Percentiles rank a stretch among this genome's conserved stretches.
Evolutionary conservation across 2,888 invertebrate species (phyloP).

Genomic region (Epicampocera succincta): DNA sequence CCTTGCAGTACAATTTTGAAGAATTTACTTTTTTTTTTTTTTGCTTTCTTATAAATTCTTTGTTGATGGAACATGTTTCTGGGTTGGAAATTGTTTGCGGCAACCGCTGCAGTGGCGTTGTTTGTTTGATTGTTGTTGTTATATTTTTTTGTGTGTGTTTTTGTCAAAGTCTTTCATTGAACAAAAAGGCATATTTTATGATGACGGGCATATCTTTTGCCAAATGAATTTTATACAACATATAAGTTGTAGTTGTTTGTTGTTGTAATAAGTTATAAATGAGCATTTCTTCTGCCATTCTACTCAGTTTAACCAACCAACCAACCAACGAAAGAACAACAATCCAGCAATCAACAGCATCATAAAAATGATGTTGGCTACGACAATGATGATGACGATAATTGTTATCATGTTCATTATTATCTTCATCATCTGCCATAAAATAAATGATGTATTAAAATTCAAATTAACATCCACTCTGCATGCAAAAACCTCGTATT

Average conservation of each 20-base stretch:
- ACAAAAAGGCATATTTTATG: slow-evolving; percentile 3
- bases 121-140: not conserved
- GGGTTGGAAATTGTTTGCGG: slow-evolving; percentile 17
- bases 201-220: slow-evolving; percentile 45
- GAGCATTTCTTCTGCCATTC: slow-evolving; percentile 9
- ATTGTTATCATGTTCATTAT: slow-evolving; percentile 12
- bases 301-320: not conserved
- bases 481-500: slow-evolving; percentile 24
- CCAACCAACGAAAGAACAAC: too few relatives aligned
- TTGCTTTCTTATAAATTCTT: not conserved
- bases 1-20: slow-evolving; percentile 23
- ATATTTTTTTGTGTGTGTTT: not conserved
- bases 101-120: slow-evolving; percentile 18
- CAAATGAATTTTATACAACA: slow-evolving; percentile 19
- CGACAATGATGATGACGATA: slow-evolving; percentile 1
- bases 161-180: not conserved
- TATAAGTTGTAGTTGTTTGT: slow-evolving; percentile 28
- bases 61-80: slow-evolving; percentile 43
- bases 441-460: slow-evolving; percentile 68
- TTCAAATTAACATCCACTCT: slow-evolving; percentile 61
- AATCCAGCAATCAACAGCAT: slow-evolving; percentile 26
- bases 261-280: slow-evolving; percentile 41
- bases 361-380: slow-evolving; percentile 21
- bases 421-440: slow-evolving; percentile 47
- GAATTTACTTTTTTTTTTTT: slow-evolving; percentile 11